Base-by-base conservation (phyloP, 2,888 invertebrate species). In the Ophraella communa region DNA sequence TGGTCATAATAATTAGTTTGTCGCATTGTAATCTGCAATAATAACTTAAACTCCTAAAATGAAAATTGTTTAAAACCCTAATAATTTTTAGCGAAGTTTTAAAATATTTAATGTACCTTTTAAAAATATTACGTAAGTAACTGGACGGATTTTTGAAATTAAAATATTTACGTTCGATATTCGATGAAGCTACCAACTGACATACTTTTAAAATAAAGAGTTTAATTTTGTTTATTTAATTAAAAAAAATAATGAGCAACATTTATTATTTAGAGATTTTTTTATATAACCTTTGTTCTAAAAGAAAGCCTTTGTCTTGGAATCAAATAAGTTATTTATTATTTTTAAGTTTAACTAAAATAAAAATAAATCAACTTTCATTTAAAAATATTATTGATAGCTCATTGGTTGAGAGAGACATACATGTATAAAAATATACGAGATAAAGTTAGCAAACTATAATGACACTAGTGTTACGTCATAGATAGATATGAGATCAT, bases 391-490 rank as follows among this genome's bases (percentile, higher is more conserved):
- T 11, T 30, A 11, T 30, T 30, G 3, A 11, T 0, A 11, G 11
- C 8, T 3, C 11, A 11, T 10, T 27, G 2, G 10, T 27, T 27
- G 30, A 3, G 11, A 30, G 11, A 30, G 8, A 30, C 8, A 30
- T 30, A 30, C 30, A 30, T 30, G 7, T 27, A 14, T 5, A 4
- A n/a, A 39, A 39, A 39, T 14, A 39, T 39, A 17, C 39, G 17
- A 17, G 4, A 39, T 39, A 39, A 39, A 39, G 39, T 20, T 45
- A 3, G 20, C 4, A 45, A 45, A 45, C 45, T 45, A n/a, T 20
- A 45, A 45, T 20, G 45, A 45, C 45, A 45, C 21, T 20, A 45
- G 21, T n/a, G 21, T 45, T 45, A 45, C 45, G 45, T 45, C 45
- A 45, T 21, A 30, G 11, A 45, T 21, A 45, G 45, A 45, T 21